Evolutionary conservation across 1,140 invertebrate genomes (phyloP).

Genomic region (Dendrolimus punctatus): DNA sequence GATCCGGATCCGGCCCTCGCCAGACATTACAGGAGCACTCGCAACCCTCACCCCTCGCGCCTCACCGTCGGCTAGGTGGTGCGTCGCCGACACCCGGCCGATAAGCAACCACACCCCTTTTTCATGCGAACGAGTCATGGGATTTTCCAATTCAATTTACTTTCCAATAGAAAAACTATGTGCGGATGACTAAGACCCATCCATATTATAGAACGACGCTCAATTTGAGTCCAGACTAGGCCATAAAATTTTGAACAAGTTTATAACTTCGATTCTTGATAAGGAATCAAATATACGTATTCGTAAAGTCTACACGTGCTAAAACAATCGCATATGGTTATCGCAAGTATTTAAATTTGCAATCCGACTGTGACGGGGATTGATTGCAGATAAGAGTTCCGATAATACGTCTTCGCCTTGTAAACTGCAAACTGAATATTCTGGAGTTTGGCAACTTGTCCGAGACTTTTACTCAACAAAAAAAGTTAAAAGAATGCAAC

Average conservation of each 20-base stretch:
- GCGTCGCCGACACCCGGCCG: conserved; percentile 31
- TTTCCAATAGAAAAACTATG: conserved; percentile 37
- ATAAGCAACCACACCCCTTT: conserved; percentile 63
- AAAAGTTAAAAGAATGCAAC: conserved; percentile 40
- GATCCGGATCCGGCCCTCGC: conserved; percentile 43
- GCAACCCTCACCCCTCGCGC: conserved; percentile 42
- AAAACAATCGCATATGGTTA: too few species aligned
- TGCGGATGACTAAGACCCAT: conserved; percentile 1
- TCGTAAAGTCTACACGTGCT: too few species aligned
- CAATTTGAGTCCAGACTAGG: too few species aligned
- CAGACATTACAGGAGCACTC: conserved; percentile 57
- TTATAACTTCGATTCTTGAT: too few species aligned
- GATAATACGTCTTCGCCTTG: conserved; percentile 8
- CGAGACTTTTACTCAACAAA: conserved; percentile 37
- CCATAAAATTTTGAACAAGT: too few species aligned
- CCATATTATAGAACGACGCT: not conserved
- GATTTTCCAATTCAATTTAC: conserved; percentile 69
- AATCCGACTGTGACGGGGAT: not conserved
- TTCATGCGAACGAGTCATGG: conserved; percentile 60
- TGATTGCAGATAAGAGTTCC: conserved; percentile 11
- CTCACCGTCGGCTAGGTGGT: conserved; percentile 19
- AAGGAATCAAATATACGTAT: too few species aligned
- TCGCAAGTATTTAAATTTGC: not conserved
- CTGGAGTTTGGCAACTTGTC: conserved; percentile 22
- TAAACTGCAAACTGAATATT: conserved; percentile 11